Evolutionary conservation across 2,113 vertebrate genomes (phyloP), one percentile per base, ranked within the genome.

Genomic region (Electrona antarctica): DNA sequence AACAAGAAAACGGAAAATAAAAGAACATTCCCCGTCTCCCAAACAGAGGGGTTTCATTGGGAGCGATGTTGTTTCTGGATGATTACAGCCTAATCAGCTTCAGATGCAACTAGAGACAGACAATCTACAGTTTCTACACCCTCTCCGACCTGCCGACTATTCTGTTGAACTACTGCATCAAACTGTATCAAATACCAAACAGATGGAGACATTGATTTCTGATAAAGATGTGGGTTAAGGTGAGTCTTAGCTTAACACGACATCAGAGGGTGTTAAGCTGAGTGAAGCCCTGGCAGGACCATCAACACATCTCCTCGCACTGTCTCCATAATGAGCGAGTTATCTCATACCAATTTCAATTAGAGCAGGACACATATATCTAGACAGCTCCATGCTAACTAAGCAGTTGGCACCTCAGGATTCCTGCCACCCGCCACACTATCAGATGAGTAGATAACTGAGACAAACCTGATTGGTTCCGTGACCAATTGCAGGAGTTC

Each of bases 391-490:
- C 70, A 73, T 79, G 79, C 75, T 82, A 71, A 81, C 75, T 82
- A 71, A 81, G 82, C 76, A 76, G 85, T 82, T 67, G 80, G 78
- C 83, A 89, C 85, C 87, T 87, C 81, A 84, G 85, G 74, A 91
- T 86, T 85, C 76, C 81, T 57, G 47, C 77, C 70, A 8, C 12
- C 54, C 70, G 8, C 12, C 54, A 33, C 54, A 33, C 81, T 83
- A 88, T 81, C 82, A 85, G 89, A 93, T 87, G 73, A 64, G 71
- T 76, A 79, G 83, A 85, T 71, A 80, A 80, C 76, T 84, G 89
- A 87, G 78, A 90, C 90, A 84, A 90, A 90, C 87, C 70, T 85
- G 90, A 92, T 91, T 88, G 87, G 88, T 86, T 91, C 83, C 67
- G 69, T 78, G 82, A 85, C 78, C 67, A 87, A 90, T 74, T 51